phyloP scores from a whole-genome alignment of 2,113 vertebrate genomes.

The Oryzias woworae region DNA sequence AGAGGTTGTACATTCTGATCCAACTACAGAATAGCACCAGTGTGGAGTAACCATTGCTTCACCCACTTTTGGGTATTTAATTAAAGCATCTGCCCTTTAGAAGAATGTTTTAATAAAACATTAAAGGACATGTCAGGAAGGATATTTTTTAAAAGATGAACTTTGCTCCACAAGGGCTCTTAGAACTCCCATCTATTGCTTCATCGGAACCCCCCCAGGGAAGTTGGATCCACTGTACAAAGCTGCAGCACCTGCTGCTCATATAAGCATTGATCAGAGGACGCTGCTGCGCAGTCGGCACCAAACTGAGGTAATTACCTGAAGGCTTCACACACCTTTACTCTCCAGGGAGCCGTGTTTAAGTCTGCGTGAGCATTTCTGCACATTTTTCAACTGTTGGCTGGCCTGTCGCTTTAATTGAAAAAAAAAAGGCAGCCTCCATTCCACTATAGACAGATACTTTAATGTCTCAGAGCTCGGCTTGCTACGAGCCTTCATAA shows the following conservation, averaged over 20 bases:
- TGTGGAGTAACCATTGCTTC: too few relatives aligned
- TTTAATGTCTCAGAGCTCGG: conserved; percentile 46
- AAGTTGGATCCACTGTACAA: conserved; percentile 19
- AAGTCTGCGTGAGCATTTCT: conserved; percentile 15
- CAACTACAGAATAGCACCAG: too few relatives aligned
- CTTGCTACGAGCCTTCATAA: conserved; percentile 57
- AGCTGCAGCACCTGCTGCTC: conserved; percentile 39
- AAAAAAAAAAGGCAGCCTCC: background rate
- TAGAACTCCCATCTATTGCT: conserved; percentile 6
- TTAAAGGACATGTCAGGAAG: conserved; percentile 7
- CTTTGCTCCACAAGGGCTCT: background rate
- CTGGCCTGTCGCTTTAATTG: conserved; percentile 43
- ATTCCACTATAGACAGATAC: conserved; percentile 34
- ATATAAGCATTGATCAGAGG: conserved; percentile 58
- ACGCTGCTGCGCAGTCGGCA: conserved; percentile 41
- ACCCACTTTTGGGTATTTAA: background rate
- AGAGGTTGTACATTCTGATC: too few relatives aligned
- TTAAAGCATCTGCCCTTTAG: background rate
- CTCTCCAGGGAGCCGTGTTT: conserved; percentile 30
- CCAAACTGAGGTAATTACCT: conserved; percentile 62
- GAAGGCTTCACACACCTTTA: conserved; percentile 28
- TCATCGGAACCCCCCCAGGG: conserved; percentile 5
- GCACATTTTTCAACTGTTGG: conserved; percentile 15
- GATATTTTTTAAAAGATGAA: conserved; percentile 17
- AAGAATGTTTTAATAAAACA: conserved; percentile 20